Conservation (phyloP, 2,888 invertebrate genomes). For the Ceratothoa steindachneri region DNA sequence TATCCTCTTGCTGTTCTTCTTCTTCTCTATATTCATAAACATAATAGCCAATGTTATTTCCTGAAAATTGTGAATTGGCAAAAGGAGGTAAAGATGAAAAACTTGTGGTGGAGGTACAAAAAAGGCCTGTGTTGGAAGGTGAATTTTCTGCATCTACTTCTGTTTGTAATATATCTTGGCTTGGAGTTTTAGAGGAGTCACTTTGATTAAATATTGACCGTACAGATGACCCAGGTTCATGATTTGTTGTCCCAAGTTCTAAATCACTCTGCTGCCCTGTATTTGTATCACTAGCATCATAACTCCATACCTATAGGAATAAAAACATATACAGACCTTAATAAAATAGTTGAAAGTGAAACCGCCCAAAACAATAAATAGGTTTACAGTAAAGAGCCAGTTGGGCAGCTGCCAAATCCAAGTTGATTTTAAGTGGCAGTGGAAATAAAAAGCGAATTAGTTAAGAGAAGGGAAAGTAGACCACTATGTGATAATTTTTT, state of each 20-base stretch:
- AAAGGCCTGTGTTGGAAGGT: background rate
- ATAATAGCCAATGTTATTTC: constrained; percentile 42
- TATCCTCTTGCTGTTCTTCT: constrained; percentile 27
- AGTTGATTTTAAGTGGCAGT: too few relatives aligned
- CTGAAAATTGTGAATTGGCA: constrained; percentile 16
- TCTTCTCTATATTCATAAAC: constrained; percentile 43
- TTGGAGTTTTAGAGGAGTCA: background rate
- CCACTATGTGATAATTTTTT: too few relatives aligned
- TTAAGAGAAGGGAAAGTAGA: too few relatives aligned
- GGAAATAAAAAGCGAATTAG: too few relatives aligned
- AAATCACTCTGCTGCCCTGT: background rate
- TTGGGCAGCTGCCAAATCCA: too few relatives aligned
- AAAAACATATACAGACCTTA: too few relatives aligned
- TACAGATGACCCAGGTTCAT: background rate
- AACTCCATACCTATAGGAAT: background rate
- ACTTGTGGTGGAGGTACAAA: background rate
- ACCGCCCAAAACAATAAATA: too few relatives aligned
- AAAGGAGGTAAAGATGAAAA: background rate
- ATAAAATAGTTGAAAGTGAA: too few relatives aligned
- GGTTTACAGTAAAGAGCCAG: too few relatives aligned
- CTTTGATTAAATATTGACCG: background rate
- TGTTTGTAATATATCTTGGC: background rate
- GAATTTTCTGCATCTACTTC: background rate
- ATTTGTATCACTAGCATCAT: constrained; percentile 9
- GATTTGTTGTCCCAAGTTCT: background rate